Base-by-base conservation (phyloP, 2,113 vertebrate species). In the Sciurus niger region DNA sequence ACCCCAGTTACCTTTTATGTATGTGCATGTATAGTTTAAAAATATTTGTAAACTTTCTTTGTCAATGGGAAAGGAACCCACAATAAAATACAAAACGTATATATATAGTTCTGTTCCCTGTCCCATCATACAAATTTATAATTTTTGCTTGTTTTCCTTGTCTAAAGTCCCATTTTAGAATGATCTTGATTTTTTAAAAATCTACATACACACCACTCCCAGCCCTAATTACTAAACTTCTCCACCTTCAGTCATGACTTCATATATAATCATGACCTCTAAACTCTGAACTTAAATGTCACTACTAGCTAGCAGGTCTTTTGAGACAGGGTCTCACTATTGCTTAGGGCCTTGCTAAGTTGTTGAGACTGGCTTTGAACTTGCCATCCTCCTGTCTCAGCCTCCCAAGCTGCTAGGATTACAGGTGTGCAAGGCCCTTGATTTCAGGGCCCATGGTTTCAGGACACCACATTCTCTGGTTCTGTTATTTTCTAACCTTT, bases 131-230 rank as follows among this genome's bases (percentile, higher is more conserved):
- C 37, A 80, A 65, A 78, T 43, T 58, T 83, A 65, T 0, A 32
- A 43, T 25, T 70, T 89, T 94, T 46, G 17, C 40, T 90, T 94
- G 8, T 93, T 94, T 96, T 80, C 48, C 37, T 87, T 93, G 28
- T 96, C 87, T 85, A 53, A 95, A 90, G 58, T 88, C 20, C 25
- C 48, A 94, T 93, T 96, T 96, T 34, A 90, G 34, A 28, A 17
- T 73, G 24, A 53, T 91, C 43, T 85, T 40, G 40, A 72, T 60
- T 30, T 55, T 92, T 65, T 80, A 55, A 86, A 63, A 51, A 17
- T 73, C 37, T 24, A 94, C 65, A 25, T 79, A 34, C 73, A 48
- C 11, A 76, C 13, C 14, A 72, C 4, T 53, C 51, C 25, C 20
- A 32, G 24, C 68, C 48, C 55, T 43, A 68, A 46, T 79, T 93